Base-by-base conservation (phyloP, 2,113 vertebrate species). In the Glaucomys volans region DNA sequence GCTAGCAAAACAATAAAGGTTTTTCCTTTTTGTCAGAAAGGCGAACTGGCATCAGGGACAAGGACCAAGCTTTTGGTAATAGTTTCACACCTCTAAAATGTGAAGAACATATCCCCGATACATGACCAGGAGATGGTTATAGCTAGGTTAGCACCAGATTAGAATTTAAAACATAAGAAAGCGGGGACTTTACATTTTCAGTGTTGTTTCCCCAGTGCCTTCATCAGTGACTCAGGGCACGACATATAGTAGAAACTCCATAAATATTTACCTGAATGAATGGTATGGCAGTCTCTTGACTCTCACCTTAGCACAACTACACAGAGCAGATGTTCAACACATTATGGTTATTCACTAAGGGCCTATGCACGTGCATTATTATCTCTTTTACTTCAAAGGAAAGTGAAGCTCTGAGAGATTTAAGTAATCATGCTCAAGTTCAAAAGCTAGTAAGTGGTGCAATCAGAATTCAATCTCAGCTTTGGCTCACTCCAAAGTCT, bases 401-500 rank as follows among this genome's bases (percentile, higher is more conserved):
- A 94, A 90, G 7, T 24, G 14, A 92, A 72, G 11, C 52, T 94
- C 26, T 85, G 35, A 52, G 47, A 79, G 32, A 50, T 57, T 77
- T 35, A 87, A 64, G 30, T 52, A 24, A 84, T 83, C n/a, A 69
- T 13, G 17, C 62, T 26, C 74, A 94, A 94, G 2, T 85, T 89
- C 84, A 95, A 96, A 2, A 91, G 37, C 40, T 75, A 74, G 17
- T 50, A 77, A 18, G 12, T 47, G 35, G 11, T 57, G 4, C 28
- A 92, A 54, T 81, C 81, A 87, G 62, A 94, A 96, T 87, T 92
- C 54, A 95, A 20, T 44, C 44, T 11, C 12, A 90, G 26, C 16
- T 75, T n/a, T 87, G 26, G 17, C 37, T 84, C 42, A 40, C 35
- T 95, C 14, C 37, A 89, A 90, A 84, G 40, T 80, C 18, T 72